phyloP scores from a whole-genome alignment of 2,797 vertebrate species.

The Petrocephalus sullivani region DNA sequence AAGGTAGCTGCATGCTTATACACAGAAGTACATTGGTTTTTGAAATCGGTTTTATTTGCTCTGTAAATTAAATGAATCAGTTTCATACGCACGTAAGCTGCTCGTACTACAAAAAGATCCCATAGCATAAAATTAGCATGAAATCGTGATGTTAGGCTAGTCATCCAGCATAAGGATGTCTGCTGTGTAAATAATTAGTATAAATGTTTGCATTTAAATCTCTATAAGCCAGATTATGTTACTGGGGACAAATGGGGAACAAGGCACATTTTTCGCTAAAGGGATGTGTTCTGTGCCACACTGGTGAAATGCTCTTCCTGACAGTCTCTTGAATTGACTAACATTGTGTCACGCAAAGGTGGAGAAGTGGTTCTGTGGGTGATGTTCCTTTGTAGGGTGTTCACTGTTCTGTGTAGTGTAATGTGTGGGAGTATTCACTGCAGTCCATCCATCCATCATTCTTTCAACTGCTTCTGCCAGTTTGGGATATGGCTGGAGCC shows the following conservation, averaged over 20 bases:
- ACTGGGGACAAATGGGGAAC: neutral
- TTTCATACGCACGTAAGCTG: neutral
- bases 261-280: neutral
- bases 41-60: neutral
- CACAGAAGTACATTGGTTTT: neutral
- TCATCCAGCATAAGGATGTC: neutral
- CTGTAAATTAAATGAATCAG: neutral
- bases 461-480: neutral
- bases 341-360: neutral
- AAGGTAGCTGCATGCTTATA: neutral
- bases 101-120: neutral
- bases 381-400: neutral
- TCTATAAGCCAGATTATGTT: neutral
- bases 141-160: neutral
- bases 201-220: slow-evolving; percentile 8
- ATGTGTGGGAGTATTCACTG: neutral
- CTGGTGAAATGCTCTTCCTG: neutral
- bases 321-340: neutral
- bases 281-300: neutral
- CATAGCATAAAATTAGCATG: slow-evolving; percentile 8
- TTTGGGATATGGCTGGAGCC: neutral
- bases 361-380: neutral
- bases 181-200: slow-evolving; percentile 9
- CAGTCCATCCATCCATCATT: neutral
- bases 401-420: neutral